Evolutionary conservation across 2,888 invertebrate genomes (phyloP).

Genomic region (Chymomyza amoena): DNA sequence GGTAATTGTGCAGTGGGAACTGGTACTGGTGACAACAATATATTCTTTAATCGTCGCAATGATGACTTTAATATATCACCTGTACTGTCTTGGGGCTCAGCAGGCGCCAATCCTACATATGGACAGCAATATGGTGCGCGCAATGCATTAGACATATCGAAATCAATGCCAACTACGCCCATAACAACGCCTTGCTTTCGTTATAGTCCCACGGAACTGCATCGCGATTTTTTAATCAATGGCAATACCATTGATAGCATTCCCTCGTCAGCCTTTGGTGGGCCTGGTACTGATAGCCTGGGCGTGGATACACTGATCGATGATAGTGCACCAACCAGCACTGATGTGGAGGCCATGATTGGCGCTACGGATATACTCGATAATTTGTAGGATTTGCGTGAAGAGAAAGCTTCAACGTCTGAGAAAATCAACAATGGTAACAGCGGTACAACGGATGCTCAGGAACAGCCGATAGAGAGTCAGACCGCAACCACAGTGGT

Average conservation of each 20-base stretch:
- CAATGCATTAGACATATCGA: constrained; percentile 81
- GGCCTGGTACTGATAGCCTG: constrained; percentile 38
- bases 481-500: constrained; percentile 47
- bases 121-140: constrained; percentile 47
- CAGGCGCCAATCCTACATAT: constrained; percentile 21
- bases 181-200: constrained; percentile 81
- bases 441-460: constrained; percentile 1
- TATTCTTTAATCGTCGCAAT: constrained; percentile 40
- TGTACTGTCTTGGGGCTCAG: constrained; percentile 42
- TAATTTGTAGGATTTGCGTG: constrained; percentile 76
- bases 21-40: constrained; percentile 21
- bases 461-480: constrained; percentile 29
- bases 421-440: constrained; percentile 4
- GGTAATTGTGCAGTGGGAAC: constrained; percentile 13
- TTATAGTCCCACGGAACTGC: constrained; percentile 79
- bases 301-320: constrained; percentile 60
- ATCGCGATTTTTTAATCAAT: constrained; percentile 82
- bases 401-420: constrained; percentile 65
- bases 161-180: constrained; percentile 89
- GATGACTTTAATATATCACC: constrained; percentile 39
- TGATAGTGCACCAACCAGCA: constrained; percentile 48
- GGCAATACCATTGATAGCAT: constrained; percentile 81
- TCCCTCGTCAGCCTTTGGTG: constrained; percentile 60
- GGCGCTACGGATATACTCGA: constrained; percentile 76
- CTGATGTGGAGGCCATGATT: constrained; percentile 75